A percentile compares a stretch with the other conserved stretches of the same genome.
Conservation (phyloP, 2,888 invertebrate genomes). For the Microctonus hyperodae region DNA sequence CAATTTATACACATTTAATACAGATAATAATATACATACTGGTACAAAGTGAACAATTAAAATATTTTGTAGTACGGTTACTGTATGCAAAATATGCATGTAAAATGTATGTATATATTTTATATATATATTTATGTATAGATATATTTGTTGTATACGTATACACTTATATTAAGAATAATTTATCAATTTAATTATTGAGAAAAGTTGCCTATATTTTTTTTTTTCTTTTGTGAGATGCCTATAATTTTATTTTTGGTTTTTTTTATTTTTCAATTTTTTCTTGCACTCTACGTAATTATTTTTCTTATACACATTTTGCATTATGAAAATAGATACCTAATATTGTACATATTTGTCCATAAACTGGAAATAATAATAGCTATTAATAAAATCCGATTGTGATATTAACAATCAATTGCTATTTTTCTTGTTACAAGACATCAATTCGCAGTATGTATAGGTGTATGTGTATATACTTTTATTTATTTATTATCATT, state of each 20-base stretch:
- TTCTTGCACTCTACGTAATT: neutral
- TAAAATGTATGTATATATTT: constrained; percentile 2
- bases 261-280: neutral
- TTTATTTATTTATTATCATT: neutral
- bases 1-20: neutral
- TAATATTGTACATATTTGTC: neutral
- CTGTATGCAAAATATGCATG: constrained; percentile 13
- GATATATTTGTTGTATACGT: neutral
- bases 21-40: constrained; percentile 4
- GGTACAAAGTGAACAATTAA: constrained; percentile 9
- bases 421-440: neutral
- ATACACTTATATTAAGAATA: neutral
- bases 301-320: neutral
- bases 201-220: neutral
- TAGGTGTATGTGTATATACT: neutral
- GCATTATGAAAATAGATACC: neutral
- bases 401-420: neutral
- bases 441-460: neutral
- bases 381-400: neutral
- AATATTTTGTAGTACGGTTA: neutral
- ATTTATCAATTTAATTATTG: neutral
- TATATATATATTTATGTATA: constrained; percentile 2
- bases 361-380: neutral
- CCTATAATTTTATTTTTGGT: too few relatives aligned
- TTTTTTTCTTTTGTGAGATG: too few relatives aligned